Evolutionary conservation across 2,888 invertebrate species (phyloP), one percentile per base, ranked within the genome.

Genomic region (Hypsopygia costalis): DNA sequence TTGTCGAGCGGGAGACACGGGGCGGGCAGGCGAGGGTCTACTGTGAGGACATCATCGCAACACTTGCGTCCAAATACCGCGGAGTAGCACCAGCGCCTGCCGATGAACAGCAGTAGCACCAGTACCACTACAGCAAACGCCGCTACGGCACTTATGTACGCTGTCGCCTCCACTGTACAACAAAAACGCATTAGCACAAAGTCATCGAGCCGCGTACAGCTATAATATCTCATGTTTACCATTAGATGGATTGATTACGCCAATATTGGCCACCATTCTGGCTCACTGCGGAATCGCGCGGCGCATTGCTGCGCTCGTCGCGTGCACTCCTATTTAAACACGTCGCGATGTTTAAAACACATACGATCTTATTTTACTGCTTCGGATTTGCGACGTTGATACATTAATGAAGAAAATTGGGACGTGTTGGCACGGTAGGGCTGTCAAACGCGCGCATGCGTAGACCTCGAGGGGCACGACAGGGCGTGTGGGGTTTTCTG

Each of bases 111-210:
- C 63, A 97, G 93, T 64, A 97, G 91, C 52, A 97, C 93, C 62
- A 97, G 89, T 56, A 97, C 90, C 46, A 97, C 89, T 11, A 93
- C 93, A 40, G 97, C 93, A 70, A 97, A 93, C 49, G 94, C 95
- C 49, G 94, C 95, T 62, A 97, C 93, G 49, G 95, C 96, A 66
- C 96, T 96, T 75, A 97, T 91, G 74, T 97, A 94, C 70, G 96
- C 95, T 63, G 95, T 94, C 63, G 96, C 95, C 90, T 97, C 97
- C 80, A 93, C 91, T 79, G 93, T 88, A 81, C 91, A 54, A 62
- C 50, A 61, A 25, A 6, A 25, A 25, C 16, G 16, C 3, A 16
- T 16, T 16, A 16, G 2, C 4, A 3, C 4, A 16, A 16, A 2
- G 4, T 4, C 29, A 10, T 29, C 5, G 29, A 10, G 9, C 11